Evolutionary conservation across 1,140 invertebrate species (phyloP).

Genomic region (Aphidius ervi): DNA sequence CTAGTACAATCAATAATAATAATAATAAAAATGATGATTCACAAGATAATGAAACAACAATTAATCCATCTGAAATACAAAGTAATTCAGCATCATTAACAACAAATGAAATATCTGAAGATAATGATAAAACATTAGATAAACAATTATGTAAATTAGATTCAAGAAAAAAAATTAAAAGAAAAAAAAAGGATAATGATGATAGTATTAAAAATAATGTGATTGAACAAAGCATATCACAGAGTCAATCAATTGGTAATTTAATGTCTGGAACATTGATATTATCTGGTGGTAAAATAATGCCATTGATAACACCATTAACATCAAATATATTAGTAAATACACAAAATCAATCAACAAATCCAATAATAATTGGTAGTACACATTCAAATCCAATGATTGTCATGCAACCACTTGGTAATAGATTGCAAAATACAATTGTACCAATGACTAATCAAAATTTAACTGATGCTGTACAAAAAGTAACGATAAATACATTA

Average conservation of each 20-base stretch:
- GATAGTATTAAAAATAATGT: constrained; percentile 30
- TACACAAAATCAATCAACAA: constrained; percentile 36
- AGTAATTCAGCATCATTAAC: constrained; percentile 6
- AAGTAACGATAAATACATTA: constrained; percentile 40
- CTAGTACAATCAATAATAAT: constrained; percentile 33
- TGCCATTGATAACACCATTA: constrained; percentile 44
- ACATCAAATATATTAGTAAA: constrained; percentile 49
- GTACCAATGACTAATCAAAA: constrained; percentile 43
- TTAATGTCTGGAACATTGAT: constrained; percentile 44
- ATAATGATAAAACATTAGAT: constrained; percentile 13
- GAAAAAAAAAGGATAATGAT: constrained; percentile 30
- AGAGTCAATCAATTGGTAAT: constrained; percentile 37
- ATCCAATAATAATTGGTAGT: constrained; percentile 46
- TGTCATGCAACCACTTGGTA: constrained; percentile 45
- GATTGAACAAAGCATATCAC: constrained; percentile 7
- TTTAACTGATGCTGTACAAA: constrained; percentile 41
- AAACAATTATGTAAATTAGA: constrained; percentile 29
- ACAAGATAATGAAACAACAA: background rate
- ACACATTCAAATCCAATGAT: constrained; percentile 50
- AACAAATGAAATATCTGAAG: constrained; percentile 7
- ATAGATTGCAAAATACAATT: constrained; percentile 40
- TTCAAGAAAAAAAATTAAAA: constrained; percentile 25
- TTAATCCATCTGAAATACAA: constrained; percentile 8
- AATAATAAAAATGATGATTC: constrained; percentile 19
- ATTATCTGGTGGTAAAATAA: constrained; percentile 45